Percentiles rank a stretch among this genome's conserved stretches.
phyloP scores from a whole-genome alignment of 1,140 invertebrate species.

The Sesamia nonagrioides region DNA sequence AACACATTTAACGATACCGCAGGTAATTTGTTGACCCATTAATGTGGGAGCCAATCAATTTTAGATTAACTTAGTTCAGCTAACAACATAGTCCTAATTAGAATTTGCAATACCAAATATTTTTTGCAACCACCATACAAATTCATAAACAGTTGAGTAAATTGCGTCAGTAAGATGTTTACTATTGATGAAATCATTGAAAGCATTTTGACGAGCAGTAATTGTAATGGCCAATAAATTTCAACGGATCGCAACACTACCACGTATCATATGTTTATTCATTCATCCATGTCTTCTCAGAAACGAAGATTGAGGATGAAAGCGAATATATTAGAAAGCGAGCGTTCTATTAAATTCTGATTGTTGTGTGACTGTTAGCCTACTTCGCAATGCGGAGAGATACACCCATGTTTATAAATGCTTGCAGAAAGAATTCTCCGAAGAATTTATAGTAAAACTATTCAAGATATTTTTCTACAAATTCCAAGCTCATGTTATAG shows the following conservation, averaged over 20 bases:
- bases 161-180: slow-evolving; percentile 50
- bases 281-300: slow-evolving; percentile 17
- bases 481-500: too few species aligned
- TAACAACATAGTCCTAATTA: slow-evolving; percentile 38
- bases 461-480: too few species aligned
- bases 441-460: too few species aligned
- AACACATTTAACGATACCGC: background rate
- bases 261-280: slow-evolving; percentile 40
- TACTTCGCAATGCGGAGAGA: slow-evolving; percentile 1
- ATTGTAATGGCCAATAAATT: slow-evolving; percentile 30
- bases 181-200: slow-evolving; percentile 38
- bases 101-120: slow-evolving; percentile 51
- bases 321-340: slow-evolving; percentile 44
- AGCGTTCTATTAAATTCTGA: slow-evolving; percentile 2
- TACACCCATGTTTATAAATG: background rate
- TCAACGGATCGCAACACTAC: slow-evolving; percentile 16
- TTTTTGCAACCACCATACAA: slow-evolving; percentile 54
- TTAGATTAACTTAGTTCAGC: background rate
- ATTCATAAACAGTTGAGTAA: slow-evolving; percentile 51
- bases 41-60: slow-evolving; percentile 2
- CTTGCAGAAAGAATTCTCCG: background rate
- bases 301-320: slow-evolving; percentile 35
- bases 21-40: slow-evolving; percentile 1
- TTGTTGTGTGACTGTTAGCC: slow-evolving; percentile 26
- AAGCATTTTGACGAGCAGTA: slow-evolving; percentile 27